Evolutionary conservation across 2,113 vertebrate genomes (phyloP).

Genomic region (Muntiacus muntjak): DNA sequence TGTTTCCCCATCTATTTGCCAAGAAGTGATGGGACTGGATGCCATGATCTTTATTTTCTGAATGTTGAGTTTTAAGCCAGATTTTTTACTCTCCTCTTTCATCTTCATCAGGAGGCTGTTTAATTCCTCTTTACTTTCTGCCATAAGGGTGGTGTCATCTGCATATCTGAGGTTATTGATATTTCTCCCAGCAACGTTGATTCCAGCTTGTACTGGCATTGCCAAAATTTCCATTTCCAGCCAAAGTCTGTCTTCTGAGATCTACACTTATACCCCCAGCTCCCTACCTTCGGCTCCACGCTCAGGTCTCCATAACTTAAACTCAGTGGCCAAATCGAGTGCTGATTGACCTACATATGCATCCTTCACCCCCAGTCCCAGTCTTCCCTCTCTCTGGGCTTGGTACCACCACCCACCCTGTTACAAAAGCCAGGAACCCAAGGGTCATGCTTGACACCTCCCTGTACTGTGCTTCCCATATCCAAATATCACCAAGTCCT

Average conservation of each 20-base stretch:
- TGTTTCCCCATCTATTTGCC: background rate
- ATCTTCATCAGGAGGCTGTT: background rate
- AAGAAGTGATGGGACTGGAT: background rate
- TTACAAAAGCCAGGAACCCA: background rate
- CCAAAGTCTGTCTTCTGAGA: background rate
- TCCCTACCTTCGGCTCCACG: background rate
- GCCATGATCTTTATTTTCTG: background rate
- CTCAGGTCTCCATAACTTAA: background rate
- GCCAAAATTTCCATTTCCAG: background rate
- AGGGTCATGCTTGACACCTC: background rate
- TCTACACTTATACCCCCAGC: background rate
- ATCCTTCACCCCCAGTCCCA: background rate
- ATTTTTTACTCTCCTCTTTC: background rate
- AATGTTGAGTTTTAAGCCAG: background rate
- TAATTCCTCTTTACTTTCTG: background rate
- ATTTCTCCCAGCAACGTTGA: background rate
- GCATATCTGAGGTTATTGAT: background rate
- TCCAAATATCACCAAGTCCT: background rate
- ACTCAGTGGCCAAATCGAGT: background rate
- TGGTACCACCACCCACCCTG: background rate
- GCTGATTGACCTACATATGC: fast-evolving
- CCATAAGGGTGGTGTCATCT: background rate
- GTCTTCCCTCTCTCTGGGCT: background rate
- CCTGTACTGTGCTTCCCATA: background rate
- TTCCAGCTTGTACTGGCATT: background rate